These are phyloP conservation scores for Eurytoma californica DNA, from an alignment of 2,888 invertebrate genomes.

Conservation along the genomic window DNA sequence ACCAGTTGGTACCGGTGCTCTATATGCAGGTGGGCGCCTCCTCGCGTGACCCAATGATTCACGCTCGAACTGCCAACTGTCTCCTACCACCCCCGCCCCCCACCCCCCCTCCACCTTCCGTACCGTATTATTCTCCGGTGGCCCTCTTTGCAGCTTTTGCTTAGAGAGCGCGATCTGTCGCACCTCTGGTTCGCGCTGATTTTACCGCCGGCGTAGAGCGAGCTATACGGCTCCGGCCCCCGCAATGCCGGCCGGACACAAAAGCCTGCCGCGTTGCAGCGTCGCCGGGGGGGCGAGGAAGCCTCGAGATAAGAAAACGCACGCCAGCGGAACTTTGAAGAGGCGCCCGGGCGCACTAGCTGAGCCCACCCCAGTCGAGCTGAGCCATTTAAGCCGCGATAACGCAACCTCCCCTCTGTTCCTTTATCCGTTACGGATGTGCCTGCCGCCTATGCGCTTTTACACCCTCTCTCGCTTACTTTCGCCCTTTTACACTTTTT, in stretches of 20 bases:
- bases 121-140: conserved; percentile 56
- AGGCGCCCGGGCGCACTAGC: conserved; percentile 9
- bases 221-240: neutral
- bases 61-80: conserved; percentile 58
- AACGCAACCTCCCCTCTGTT: conserved; percentile 52
- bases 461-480: no score
- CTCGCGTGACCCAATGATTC: conserved; percentile 74
- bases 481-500: no score
- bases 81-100: conserved; percentile 22
- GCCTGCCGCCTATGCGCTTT: neutral
- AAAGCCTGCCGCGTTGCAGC: conserved; percentile 2
- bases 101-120: conserved; percentile 37
- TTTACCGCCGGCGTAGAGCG: conserved; percentile 8
- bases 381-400: conserved; percentile 61
- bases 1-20: conserved; percentile 65
- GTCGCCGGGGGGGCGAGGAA: neutral
- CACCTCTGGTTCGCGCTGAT: neutral
- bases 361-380: conserved; percentile 37
- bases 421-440: neutral
- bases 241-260: conserved; percentile 17
- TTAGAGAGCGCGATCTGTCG: neutral
- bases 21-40: neutral
- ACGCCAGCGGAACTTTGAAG: conserved; percentile 59
- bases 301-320: conserved; percentile 59
- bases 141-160: conserved; percentile 18